A percentile compares a stretch with the other conserved stretches of the same genome.
Evolutionary conservation across 2,113 vertebrate species (phyloP).

Genomic region (Theristicus caerulescens): DNA sequence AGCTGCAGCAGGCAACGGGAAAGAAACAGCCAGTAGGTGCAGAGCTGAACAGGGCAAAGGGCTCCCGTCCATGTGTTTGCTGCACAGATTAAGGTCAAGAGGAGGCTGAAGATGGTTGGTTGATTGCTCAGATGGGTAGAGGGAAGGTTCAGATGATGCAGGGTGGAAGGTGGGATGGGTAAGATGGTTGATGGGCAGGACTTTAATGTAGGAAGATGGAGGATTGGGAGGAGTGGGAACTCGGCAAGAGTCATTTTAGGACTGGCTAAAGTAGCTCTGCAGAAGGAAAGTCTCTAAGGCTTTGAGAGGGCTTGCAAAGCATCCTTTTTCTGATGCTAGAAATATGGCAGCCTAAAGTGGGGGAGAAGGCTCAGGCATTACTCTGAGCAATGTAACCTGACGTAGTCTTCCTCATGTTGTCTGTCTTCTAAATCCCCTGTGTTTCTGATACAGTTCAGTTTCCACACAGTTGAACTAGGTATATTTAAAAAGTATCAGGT

Average conservation of each 20-base stretch:
- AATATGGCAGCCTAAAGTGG: neutral
- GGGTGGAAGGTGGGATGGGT: neutral
- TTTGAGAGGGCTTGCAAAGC: neutral
- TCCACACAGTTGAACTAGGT: neutral
- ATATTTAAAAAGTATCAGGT: neutral
- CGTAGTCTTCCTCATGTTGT: neutral
- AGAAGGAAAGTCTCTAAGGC: neutral
- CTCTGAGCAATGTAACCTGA: neutral
- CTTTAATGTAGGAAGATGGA: neutral
- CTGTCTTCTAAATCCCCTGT: neutral
- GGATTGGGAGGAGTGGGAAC: neutral
- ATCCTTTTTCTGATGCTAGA: neutral
- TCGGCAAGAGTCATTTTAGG: neutral
- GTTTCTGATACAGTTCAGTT: neutral
- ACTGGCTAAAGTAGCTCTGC: neutral
- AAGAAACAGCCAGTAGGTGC: neutral
- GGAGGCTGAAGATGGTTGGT: neutral
- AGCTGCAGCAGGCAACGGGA: neutral
- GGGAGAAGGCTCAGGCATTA: neutral
- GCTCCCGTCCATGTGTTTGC: neutral
- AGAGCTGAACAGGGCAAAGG: neutral
- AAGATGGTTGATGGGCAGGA: neutral
- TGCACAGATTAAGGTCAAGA: neutral
- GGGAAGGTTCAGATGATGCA: neutral
- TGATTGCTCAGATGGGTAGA: neutral